Base-by-base conservation (phyloP, 2,113 vertebrate genomes). In the Dendropsophus ebraccatus region DNA sequence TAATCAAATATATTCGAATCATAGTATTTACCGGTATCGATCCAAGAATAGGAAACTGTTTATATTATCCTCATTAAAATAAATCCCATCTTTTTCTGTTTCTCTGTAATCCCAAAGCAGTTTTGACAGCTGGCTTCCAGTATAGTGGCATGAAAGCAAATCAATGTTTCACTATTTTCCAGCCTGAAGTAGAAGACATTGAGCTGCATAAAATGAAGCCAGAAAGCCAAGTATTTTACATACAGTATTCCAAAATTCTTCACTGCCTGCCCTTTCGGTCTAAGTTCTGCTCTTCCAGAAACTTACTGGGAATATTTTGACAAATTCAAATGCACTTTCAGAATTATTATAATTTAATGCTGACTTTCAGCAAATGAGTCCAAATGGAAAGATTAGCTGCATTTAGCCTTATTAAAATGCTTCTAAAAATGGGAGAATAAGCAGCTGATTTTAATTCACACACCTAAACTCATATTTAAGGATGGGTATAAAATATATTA, bases 121-220 rank as follows among this genome's bases (percentile, higher is more conserved):
- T 54, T 69, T 73, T 70, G 82, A 83, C 82, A 83, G 69, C 62
- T 73, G 69, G 67, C 32, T 58, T 74, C 52, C 50, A 83, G 72
- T 73, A 45, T 41, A 73, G 14, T 47, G 28, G 60, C 79, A 67
- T 65, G 37, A 81, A 65, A 81, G 45, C 25, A n/a, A 81, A 21
- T 58, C 67, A 83, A 25, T 56, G 67, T 13, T 73, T 83, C 49
- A 73, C 30, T 30, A 28, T 73, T 58, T 58, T 35, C 28, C 41
- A 52, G 16, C 45, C 81, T 32, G 19, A 67, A 52, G 41, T 47
- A 16, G 47, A 54, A 72, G 30, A 83, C 67, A 83, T 72, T 83
- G 19, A 41, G 35, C 50, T 56, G 47, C 28, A 56, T 6, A 83
- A 41, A 83, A 37, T 28, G 32, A 81, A 41, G 56, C 23, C 21